Evolutionary conservation across 30 jellyfish, hydroid and myxozoan genomes (phyloP).

Genomic region (Phacellophora camtschatica): DNA sequence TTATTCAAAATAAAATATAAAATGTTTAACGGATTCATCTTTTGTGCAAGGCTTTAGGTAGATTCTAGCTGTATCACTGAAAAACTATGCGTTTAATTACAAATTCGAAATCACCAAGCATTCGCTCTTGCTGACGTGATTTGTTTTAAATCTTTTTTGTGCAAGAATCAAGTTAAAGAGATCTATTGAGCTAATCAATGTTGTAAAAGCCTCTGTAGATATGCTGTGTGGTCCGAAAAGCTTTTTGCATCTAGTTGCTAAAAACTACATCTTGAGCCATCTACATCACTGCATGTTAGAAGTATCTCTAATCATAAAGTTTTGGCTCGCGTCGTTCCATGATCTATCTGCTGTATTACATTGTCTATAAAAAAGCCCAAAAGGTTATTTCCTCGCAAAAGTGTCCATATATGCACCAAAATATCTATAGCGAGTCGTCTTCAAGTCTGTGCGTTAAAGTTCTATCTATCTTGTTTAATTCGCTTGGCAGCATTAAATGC

Average conservation of each 20-base stretch:
- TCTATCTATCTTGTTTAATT: background rate
- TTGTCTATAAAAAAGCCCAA: slow-evolving; percentile 40
- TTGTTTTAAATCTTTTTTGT: too few species aligned
- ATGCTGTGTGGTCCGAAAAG: too few species aligned
- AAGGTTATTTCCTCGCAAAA: slow-evolving; percentile 55
- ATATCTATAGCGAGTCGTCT: slow-evolving; percentile 55
- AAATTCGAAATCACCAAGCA: too few species aligned
- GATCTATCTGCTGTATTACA: slow-evolving; percentile 29
- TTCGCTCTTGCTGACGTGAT: too few species aligned
- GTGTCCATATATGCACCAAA: slow-evolving; percentile 55
- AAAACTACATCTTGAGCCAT: slow-evolving; percentile 60
- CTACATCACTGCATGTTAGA: slow-evolving; percentile 9
- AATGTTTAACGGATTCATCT: too few species aligned
- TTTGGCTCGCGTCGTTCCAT: slow-evolving; percentile 47
- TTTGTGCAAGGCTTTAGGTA: too few species aligned
- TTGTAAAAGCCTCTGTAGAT: too few species aligned
- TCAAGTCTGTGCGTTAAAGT: slow-evolving; percentile 48
- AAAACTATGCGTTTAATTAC: too few species aligned
- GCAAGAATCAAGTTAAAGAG: too few species aligned
- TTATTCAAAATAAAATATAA: too few species aligned
- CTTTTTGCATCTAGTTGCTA: background rate
- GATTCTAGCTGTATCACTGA: too few species aligned
- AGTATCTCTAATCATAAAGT: slow-evolving; percentile 19
- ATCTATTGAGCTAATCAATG: too few species aligned
- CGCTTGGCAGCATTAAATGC: slow-evolving; percentile 44